phyloP scores from a whole-genome alignment of 2,888 invertebrate genomes.

The Morpho deidamia region DNA sequence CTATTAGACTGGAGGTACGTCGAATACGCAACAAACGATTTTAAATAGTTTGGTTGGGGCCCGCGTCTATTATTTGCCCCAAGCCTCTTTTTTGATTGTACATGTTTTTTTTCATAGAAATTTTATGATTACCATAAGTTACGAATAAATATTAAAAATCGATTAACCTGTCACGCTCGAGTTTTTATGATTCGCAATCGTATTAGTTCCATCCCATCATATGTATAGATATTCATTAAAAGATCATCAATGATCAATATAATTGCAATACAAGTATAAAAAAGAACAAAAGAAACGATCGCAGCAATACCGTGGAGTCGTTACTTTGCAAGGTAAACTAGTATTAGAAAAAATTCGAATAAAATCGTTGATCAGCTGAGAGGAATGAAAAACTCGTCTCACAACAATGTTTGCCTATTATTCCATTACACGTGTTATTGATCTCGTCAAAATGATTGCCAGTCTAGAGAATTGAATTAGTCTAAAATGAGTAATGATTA shows the following conservation, averaged over 20 bases:
- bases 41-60: no score
- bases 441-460: not conserved
- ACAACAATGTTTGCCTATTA: not conserved
- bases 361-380: slow-evolving; percentile 25
- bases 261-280: slow-evolving; percentile 25
- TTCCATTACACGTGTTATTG: slow-evolving; percentile 1
- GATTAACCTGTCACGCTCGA: not conserved
- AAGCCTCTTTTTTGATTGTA: no score
- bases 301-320: slow-evolving; percentile 54
- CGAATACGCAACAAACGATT: no score
- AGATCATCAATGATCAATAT: slow-evolving; percentile 9
- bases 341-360: slow-evolving; percentile 31
- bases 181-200: not conserved
- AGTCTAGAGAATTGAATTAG: no score
- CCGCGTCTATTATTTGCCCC: no score
- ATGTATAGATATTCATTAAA: slow-evolving; percentile 1
- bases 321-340: slow-evolving; percentile 60
- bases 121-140: no score
- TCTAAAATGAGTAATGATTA: no score
- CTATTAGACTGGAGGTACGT: no score
- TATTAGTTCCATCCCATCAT: not conserved
- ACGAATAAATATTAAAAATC: not conserved
- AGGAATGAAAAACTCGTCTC: slow-evolving; percentile 8
- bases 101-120: no score
- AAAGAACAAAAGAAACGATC: slow-evolving; percentile 44